Evolutionary conservation across 2,888 invertebrate genomes (phyloP).

Genomic region (Yponomeuta evonymella): DNA sequence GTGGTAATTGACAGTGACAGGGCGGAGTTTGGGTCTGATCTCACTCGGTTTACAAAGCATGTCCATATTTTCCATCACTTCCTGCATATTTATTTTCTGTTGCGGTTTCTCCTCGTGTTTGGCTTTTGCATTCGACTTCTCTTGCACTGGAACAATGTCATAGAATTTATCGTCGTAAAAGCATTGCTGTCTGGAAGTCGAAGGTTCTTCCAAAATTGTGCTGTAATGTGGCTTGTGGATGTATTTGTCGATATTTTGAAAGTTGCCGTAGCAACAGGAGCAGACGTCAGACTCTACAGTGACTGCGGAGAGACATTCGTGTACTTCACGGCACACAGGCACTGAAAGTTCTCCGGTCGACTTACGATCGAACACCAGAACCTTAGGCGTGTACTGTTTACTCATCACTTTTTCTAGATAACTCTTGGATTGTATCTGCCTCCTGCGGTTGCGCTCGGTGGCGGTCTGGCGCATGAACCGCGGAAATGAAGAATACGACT

Average conservation of each 20-base stretch:
- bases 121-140: constrained; percentile 22
- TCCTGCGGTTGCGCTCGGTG: neutral
- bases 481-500: too few species aligned
- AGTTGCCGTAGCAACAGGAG: constrained; percentile 49
- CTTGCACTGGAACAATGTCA: constrained; percentile 58
- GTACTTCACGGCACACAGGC: constrained; percentile 48
- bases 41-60: too few species aligned
- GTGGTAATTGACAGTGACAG: too few species aligned
- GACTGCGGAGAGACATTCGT: neutral
- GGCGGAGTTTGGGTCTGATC: too few species aligned
- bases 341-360: constrained; percentile 34
- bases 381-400: constrained; percentile 32
- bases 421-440: too few species aligned
- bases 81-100: constrained; percentile 12
- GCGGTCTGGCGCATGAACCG: neutral
- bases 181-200: constrained; percentile 26
- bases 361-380: neutral
- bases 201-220: constrained; percentile 18
- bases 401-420: constrained; percentile 18
- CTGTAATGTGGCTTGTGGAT: constrained; percentile 20
- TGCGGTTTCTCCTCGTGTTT: too few species aligned
- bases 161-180: constrained; percentile 56
- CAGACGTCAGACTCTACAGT: constrained; percentile 42
- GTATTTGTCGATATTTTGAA: constrained; percentile 47
- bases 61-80: constrained; percentile 16